Evolutionary conservation across 2,888 invertebrate species (phyloP).

Genomic region (Stenurella melanura): DNA sequence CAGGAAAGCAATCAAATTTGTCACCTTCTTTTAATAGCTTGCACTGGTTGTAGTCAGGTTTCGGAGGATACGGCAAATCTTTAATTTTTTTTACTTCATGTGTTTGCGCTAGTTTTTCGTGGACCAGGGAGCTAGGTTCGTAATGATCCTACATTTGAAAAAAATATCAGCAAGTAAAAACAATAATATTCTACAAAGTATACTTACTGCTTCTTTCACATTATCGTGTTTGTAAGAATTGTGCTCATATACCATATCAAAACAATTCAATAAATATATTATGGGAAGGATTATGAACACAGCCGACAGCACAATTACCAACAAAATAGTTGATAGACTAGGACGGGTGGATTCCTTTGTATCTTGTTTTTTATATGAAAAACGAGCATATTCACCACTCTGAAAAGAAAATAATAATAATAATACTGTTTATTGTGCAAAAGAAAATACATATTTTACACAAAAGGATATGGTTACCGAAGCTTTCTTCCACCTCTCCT

Average conservation of each 20-base stretch:
- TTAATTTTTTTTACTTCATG: constrained; percentile 35
- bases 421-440: too few relatives aligned
- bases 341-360: constrained; percentile 61
- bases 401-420: constrained; percentile 57
- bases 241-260: constrained; percentile 67
- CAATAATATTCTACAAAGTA: neutral
- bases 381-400: constrained; percentile 65
- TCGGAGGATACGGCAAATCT: constrained; percentile 68
- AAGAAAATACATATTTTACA: too few relatives aligned
- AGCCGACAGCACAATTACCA: constrained; percentile 68
- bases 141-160: constrained; percentile 61
- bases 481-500: too few relatives aligned
- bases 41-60: constrained; percentile 73
- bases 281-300: constrained; percentile 72
- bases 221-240: constrained; percentile 56
- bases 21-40: constrained; percentile 72
- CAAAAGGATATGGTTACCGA: too few relatives aligned
- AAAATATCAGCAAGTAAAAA: constrained; percentile 29
- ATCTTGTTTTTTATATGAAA: constrained; percentile 40
- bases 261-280: constrained; percentile 71
- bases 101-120: constrained; percentile 51
- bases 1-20: constrained; percentile 84
- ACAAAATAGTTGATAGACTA: constrained; percentile 67
- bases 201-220: constrained; percentile 61
- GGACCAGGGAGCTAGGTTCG: constrained; percentile 60